These are phyloP conservation scores for Bicyclus anynana DNA, from an alignment of 1,140 invertebrate genomes.

Conservation along the genomic window DNA sequence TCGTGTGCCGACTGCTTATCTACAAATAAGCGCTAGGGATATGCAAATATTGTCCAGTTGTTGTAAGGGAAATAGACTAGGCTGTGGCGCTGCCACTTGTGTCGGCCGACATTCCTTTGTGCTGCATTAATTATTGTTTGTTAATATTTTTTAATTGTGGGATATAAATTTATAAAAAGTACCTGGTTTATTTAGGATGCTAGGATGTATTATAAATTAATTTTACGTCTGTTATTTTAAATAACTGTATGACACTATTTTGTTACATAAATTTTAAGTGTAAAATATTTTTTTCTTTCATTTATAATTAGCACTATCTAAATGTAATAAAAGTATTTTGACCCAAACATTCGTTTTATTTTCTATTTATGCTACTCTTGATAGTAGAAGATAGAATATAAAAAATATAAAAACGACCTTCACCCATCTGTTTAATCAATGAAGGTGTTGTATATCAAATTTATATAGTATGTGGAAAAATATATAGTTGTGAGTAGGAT, in stretches of 20 bases:
- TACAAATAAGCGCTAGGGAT: too few relatives aligned
- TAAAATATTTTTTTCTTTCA: constrained; percentile 52
- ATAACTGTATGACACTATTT: constrained; percentile 77
- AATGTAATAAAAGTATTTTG: constrained; percentile 29
- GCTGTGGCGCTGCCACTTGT: constrained; percentile 39
- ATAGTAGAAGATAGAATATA: too few relatives aligned
- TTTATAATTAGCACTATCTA: constrained; percentile 33
- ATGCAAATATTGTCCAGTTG: too few relatives aligned
- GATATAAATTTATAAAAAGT: constrained; percentile 74
- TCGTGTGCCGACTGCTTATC: too few relatives aligned
- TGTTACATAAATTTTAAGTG: constrained; percentile 77
- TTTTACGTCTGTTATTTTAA: constrained; percentile 76
- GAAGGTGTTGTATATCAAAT: too few relatives aligned
- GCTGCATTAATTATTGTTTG: constrained; percentile 66
- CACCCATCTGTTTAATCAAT: too few relatives aligned
- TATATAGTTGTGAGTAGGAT: too few relatives aligned
- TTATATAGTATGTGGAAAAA: too few relatives aligned
- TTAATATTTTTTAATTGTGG: constrained; percentile 62
- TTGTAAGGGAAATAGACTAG: too few relatives aligned
- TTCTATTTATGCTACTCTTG: neutral
- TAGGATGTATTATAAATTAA: constrained; percentile 75
- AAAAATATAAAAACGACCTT: too few relatives aligned
- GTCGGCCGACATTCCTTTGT: constrained; percentile 74
- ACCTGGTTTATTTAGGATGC: constrained; percentile 76
- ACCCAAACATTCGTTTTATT: constrained; percentile 16